Base-by-base conservation (phyloP, 2,888 invertebrate species). In the Cetonia aurata region DNA sequence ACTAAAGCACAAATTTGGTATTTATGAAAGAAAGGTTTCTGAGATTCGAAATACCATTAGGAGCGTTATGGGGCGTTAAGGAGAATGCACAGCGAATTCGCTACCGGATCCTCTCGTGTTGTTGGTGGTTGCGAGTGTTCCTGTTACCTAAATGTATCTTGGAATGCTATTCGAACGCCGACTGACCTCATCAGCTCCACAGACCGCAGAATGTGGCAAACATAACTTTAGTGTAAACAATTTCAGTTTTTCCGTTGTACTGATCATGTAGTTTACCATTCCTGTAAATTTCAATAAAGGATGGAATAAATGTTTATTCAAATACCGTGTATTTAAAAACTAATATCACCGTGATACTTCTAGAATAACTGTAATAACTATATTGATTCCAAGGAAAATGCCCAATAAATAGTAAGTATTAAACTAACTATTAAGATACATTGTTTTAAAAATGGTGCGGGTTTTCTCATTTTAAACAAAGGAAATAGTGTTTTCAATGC, bases 21-120 rank as follows among this genome's bases (percentile, higher is more conserved):
- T 79, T 78, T 79, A 76, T 76, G 75, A 76, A 77, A 77, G 76
- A 74, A 73, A 72, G 74, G 52, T 59, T 72, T 72, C 75, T 71
- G 72, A 74, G 75, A 75, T 77, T 75, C 75, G 75, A 75, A 77
- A 75, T 75, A 76, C 76, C 75, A 77, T 77, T 78, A 78, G 77
- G 72, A 74, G 75, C 75, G 77, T 78, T 79, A 77, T 77, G 79
- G 76, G 75, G 76, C 77, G 77, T 79, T 79, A 79, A 78, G 75
- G 72, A 67, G 72, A 74, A 76, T 72, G 75, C 73, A 75, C 72
- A 70, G 72, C 75, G 71, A 73, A 74, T 75, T 71, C 71, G 72
- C 65, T 66, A 66, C 46, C 59, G 71, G 71, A 73, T 76, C 75
- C 75, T 70, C 71, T 72, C 74, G 75, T 73, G 72, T 73, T 52